Conservation (phyloP, 1,140 invertebrate genomes). For the Lerema accius region DNA sequence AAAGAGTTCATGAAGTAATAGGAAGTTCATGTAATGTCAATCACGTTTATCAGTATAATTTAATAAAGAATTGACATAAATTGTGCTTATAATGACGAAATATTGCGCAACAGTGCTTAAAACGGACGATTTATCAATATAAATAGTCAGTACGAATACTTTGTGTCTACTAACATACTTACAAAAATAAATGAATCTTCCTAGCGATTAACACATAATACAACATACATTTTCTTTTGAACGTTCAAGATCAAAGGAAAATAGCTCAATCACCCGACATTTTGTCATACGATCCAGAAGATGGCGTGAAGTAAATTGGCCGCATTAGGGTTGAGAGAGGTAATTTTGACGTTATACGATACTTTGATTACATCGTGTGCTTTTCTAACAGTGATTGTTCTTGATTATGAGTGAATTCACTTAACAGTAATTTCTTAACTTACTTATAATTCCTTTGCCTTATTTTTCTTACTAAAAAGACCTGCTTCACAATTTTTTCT, state of each 20-base stretch:
- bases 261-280: conserved; percentile 25
- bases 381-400: not conserved
- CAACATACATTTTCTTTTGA: conserved; percentile 4
- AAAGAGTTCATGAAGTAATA: too few relatives aligned
- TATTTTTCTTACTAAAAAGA: too few relatives aligned
- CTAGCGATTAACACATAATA: not conserved
- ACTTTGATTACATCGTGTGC: conserved; percentile 31
- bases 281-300: conserved; percentile 32
- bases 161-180: not conserved
- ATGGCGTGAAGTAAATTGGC: conserved; percentile 35
- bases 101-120: too few relatives aligned
- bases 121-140: too few relatives aligned
- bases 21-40: too few relatives aligned
- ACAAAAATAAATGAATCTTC: not conserved
- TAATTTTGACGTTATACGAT: conserved; percentile 39
- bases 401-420: conserved; percentile 15
- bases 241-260: conserved; percentile 11
- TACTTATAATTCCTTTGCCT: too few relatives aligned
- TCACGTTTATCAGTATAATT: too few relatives aligned
- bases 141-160: too few relatives aligned
- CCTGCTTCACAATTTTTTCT: too few relatives aligned
- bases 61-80: too few relatives aligned
- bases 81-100: too few relatives aligned
- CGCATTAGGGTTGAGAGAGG: conserved; percentile 31
- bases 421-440: not conserved